phyloP scores from a whole-genome alignment of 2,888 invertebrate genomes.

The Lithophane socia region DNA sequence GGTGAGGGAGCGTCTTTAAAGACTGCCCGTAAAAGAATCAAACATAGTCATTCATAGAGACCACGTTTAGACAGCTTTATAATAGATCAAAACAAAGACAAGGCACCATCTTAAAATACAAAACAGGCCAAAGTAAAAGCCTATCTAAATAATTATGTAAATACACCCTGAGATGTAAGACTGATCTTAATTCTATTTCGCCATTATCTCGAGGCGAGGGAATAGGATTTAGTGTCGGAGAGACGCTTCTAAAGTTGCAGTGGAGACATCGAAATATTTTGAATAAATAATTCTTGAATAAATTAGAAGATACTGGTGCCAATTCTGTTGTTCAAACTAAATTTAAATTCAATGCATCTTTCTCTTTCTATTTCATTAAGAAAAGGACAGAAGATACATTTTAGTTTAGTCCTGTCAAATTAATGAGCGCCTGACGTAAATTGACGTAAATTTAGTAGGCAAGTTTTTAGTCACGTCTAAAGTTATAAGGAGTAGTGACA shows the following conservation, averaged over 20 bases:
- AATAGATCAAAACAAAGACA: slow-evolving; percentile 17
- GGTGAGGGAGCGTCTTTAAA: too few species aligned
- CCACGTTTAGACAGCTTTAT: too few species aligned
- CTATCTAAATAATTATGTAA: slow-evolving; percentile 73
- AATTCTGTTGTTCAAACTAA: too few species aligned
- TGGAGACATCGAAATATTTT: slow-evolving; percentile 46
- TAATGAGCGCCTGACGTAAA: too few species aligned
- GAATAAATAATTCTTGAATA: slow-evolving; percentile 36
- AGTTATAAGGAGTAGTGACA: too few species aligned
- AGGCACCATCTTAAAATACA: slow-evolving; percentile 48
- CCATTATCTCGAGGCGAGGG: slow-evolving; percentile 73
- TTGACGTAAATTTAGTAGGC: too few species aligned
- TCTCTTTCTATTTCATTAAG: too few species aligned
- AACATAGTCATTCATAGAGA: neutral
- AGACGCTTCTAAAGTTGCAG: slow-evolving; percentile 65
- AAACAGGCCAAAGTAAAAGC: slow-evolving; percentile 55
- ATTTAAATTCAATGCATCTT: too few species aligned
- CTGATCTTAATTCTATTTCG: slow-evolving; percentile 77
- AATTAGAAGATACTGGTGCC: slow-evolving; percentile 15
- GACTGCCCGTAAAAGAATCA: neutral
- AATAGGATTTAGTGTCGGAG: slow-evolving; percentile 74
- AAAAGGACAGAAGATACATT: too few species aligned
- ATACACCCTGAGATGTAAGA: slow-evolving; percentile 69
- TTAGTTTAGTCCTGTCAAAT: too few species aligned
- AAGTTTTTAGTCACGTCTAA: too few species aligned